These are phyloP conservation scores for Nomada fucata DNA, from an alignment of 2,888 invertebrate genomes.

Conservation along the genomic window DNA sequence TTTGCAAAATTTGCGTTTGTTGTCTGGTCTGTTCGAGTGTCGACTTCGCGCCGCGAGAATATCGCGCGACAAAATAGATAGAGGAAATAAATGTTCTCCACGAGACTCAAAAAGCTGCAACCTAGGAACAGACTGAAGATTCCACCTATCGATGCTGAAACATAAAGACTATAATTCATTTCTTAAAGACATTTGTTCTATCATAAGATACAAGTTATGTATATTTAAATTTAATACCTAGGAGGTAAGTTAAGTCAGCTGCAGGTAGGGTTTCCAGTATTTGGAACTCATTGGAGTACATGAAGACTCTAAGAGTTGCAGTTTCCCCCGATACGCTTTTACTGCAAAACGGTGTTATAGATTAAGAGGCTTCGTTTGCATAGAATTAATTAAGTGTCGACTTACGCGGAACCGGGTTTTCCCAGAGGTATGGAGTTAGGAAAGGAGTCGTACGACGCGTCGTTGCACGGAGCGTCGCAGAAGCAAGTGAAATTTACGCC, in stretches of 20 bases:
- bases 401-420: constrained; percentile 17
- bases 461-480: constrained; percentile 50
- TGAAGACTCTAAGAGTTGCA: constrained; percentile 58
- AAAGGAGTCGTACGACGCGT: constrained; percentile 15
- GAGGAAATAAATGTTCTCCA: constrained; percentile 64
- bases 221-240: constrained; percentile 51
- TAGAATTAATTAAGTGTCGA: background rate
- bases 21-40: background rate
- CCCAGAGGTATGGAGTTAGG: background rate
- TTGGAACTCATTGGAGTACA: constrained; percentile 27
- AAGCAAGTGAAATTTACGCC: constrained; percentile 44
- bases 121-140: constrained; percentile 84
- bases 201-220: background rate
- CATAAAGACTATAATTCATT: background rate
- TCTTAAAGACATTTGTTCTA: background rate
- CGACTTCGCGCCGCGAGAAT: background rate
- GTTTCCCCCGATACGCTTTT: constrained; percentile 19
- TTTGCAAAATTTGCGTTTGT: background rate
- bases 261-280: constrained; percentile 42
- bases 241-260: constrained; percentile 53
- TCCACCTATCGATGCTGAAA: constrained; percentile 84
- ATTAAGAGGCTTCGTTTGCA: background rate
- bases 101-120: constrained; percentile 82
- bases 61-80: constrained; percentile 23
- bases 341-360: constrained; percentile 42